A percentile compares a stretch with the other conserved stretches of the same genome.
phyloP scores from a whole-genome alignment of 2,888 invertebrate genomes.

The Phoronis australis region DNA sequence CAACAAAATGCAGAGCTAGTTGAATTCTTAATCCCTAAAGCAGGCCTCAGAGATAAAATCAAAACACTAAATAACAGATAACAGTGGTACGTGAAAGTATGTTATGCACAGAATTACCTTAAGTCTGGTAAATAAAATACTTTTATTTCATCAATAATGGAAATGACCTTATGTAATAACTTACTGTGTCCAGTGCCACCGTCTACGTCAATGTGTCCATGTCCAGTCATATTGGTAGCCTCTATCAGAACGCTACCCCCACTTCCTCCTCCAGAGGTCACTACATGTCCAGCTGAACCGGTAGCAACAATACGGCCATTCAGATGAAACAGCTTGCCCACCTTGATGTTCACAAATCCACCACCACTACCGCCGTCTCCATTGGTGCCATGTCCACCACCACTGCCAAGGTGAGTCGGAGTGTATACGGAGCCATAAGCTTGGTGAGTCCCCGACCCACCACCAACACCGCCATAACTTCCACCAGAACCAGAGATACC shows the following conservation, averaged over 20 bases:
- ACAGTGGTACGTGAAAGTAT: too few species aligned
- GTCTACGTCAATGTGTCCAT: slow-evolving; percentile 24
- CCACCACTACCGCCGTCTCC: slow-evolving; percentile 28
- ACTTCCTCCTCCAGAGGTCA: slow-evolving; percentile 26
- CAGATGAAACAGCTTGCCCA: slow-evolving; percentile 25
- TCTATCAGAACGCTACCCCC: slow-evolving; percentile 28
- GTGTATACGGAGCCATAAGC: slow-evolving; percentile 31
- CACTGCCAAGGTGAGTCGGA: slow-evolving; percentile 29
- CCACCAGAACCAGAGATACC: slow-evolving; percentile 18
- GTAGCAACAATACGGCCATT: slow-evolving; percentile 24
- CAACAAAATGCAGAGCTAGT: too few species aligned
- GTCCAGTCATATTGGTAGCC: slow-evolving; percentile 31
- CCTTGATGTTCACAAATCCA: slow-evolving; percentile 22
- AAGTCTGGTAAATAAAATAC: too few species aligned
- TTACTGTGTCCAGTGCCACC: slow-evolving; percentile 26
- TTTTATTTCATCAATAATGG: too few species aligned
- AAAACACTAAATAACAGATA: too few species aligned
- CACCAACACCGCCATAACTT: slow-evolving; percentile 28
- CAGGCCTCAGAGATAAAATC: too few species aligned
- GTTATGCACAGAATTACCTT: too few species aligned
- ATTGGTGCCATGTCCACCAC: slow-evolving; percentile 20
- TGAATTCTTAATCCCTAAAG: too few species aligned
- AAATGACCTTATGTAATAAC: too few species aligned
- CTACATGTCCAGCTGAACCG: slow-evolving; percentile 16
- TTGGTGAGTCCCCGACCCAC: slow-evolving; percentile 10